These are phyloP conservation scores for Pseudachorutes palmiensis DNA, from an alignment of 1,140 invertebrate genomes.

Conservation along the genomic window DNA sequence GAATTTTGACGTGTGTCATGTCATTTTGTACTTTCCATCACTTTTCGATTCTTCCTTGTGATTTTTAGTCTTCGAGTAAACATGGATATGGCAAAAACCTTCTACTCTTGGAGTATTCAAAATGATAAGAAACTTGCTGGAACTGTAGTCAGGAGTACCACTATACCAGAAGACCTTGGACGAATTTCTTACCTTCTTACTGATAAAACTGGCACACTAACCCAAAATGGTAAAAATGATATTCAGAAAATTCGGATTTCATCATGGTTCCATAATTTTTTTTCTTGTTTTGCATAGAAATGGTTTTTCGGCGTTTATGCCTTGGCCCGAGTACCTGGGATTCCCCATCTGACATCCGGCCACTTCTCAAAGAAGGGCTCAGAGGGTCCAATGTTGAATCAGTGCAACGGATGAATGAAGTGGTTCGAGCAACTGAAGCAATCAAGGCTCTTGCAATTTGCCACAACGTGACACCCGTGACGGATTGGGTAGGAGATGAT, in stretches of 20 bases:
- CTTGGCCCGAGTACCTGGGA: constrained; percentile 57
- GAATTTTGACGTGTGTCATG: constrained; percentile 14
- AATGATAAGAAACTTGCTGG: constrained; percentile 84
- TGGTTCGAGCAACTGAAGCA: constrained; percentile 73
- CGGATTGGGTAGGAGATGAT: constrained; percentile 63
- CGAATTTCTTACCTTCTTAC: constrained; percentile 89
- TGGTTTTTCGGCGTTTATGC: constrained; percentile 93
- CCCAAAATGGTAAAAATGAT: constrained; percentile 83
- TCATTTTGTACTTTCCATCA: not conserved
- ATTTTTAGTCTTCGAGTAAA: constrained; percentile 76
- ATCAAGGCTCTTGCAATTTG: constrained; percentile 92
- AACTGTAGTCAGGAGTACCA: constrained; percentile 95
- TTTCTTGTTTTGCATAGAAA: constrained; percentile 43
- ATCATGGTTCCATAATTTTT: not conserved
- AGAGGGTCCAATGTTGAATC: constrained; percentile 1
- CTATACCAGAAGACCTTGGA: constrained; percentile 97
- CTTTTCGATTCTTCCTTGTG: constrained; percentile 11
- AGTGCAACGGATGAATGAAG: constrained; percentile 45
- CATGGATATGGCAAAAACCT: constrained; percentile 96
- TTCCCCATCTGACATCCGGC: constrained; percentile 17
- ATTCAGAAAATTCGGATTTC: not conserved
- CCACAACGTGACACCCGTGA: constrained; percentile 98
- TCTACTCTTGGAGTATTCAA: constrained; percentile 95
- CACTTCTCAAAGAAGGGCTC: constrained; percentile 20
- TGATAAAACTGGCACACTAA: constrained; percentile 97